Evolutionary conservation across 2,113 vertebrate species (phyloP).

Genomic region (Pontoporia blainvillei): DNA sequence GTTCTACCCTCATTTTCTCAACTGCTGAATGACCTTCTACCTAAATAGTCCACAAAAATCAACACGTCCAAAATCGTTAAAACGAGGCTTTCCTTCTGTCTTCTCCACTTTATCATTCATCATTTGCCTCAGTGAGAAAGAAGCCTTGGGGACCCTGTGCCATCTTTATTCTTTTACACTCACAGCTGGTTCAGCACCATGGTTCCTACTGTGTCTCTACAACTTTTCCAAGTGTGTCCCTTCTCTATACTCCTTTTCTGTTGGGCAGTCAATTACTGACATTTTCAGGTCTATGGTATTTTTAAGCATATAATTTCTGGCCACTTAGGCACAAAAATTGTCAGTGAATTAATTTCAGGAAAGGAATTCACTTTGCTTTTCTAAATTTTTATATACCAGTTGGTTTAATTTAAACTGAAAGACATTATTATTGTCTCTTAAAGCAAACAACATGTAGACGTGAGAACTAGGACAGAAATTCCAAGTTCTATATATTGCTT

Average conservation of each 20-base stretch:
- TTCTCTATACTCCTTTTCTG: neutral
- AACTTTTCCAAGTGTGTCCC: neutral
- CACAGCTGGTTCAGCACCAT: neutral
- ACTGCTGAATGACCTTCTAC: neutral
- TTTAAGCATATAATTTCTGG: neutral
- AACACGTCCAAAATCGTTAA: neutral
- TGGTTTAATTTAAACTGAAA: slow-evolving; percentile 37
- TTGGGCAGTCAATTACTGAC: neutral
- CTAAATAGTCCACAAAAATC: neutral
- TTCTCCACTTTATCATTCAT: neutral
- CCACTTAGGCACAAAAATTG: neutral
- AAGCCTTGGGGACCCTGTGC: neutral
- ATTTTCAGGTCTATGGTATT: neutral
- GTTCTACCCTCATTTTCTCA: neutral
- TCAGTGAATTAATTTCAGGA: neutral
- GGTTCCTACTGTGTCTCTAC: neutral
- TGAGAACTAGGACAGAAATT: neutral
- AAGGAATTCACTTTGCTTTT: neutral
- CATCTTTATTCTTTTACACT: neutral
- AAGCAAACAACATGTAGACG: neutral
- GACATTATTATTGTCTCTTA: neutral
- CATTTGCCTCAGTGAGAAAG: neutral
- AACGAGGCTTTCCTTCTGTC: neutral
- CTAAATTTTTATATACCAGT: neutral
- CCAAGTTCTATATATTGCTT: neutral